These are phyloP conservation scores for Deilephila elpenor DNA, from an alignment of 2,888 invertebrate genomes.

Conservation along the genomic window DNA sequence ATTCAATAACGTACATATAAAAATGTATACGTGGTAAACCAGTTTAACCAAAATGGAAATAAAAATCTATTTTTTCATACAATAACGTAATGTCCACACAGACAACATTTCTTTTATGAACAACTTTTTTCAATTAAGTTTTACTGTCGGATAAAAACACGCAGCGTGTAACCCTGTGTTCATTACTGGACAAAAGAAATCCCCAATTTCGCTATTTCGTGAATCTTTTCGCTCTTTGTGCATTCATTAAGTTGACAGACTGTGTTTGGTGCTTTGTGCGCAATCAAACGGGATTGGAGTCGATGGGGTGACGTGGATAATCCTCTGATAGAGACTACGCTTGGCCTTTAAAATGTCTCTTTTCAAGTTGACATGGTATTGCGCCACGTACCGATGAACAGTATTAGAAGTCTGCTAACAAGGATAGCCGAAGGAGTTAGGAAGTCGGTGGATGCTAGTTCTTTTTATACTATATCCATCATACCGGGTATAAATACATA, in stretches of 20 bases:
- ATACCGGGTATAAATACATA: no score
- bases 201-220: neutral
- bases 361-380: neutral
- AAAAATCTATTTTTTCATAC: no score
- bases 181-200: neutral
- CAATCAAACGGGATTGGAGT: conserved; percentile 1
- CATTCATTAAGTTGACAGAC: neutral
- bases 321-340: neutral
- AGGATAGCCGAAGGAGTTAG: no score
- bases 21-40: no score
- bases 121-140: neutral
- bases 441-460: no score
- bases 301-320: neutral
- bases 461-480: no score
- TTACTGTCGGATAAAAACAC: neutral
- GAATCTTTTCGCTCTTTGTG: neutral
- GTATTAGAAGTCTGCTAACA: no score
- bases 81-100: no score
- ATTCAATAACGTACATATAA: no score
- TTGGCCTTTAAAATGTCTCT: neutral
- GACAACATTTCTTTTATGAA: neutral
- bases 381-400: no score
- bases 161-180: neutral
- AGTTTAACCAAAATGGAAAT: no score
- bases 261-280: neutral